These are phyloP conservation scores for Malacoraja senta DNA, from an alignment of 2,797 vertebrate species.

Conservation along the genomic window DNA sequence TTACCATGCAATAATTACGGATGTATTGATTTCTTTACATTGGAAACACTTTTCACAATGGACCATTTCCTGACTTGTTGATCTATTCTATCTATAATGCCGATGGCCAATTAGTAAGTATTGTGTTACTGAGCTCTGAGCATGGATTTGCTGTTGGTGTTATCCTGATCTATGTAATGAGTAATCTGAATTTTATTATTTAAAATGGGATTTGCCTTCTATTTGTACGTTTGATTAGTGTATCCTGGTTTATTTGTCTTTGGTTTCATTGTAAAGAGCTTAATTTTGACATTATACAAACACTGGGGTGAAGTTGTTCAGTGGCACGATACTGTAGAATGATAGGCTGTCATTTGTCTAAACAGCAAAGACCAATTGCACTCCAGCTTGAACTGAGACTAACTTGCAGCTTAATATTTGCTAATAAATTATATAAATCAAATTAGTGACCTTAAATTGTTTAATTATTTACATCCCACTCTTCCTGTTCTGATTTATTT, in stretches of 20 bases:
- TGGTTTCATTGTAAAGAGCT: background rate
- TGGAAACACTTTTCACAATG: background rate
- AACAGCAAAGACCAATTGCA: background rate
- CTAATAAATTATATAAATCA: conserved; percentile 28
- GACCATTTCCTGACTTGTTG: conserved; percentile 1
- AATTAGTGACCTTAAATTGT: background rate
- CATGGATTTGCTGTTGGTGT: background rate
- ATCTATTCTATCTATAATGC: conserved; percentile 1
- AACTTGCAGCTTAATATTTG: background rate
- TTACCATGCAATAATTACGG: conserved; percentile 14
- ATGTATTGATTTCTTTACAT: conserved; percentile 7
- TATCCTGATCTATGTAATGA: background rate
- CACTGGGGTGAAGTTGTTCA: background rate
- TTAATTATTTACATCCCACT: background rate
- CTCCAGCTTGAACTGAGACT: background rate
- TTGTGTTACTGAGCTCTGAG: conserved; percentile 19
- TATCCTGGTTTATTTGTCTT: background rate
- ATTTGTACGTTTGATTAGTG: background rate
- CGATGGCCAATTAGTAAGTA: background rate
- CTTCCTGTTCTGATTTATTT: background rate
- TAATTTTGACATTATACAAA: background rate
- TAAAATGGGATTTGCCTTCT: background rate
- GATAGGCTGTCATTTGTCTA: background rate
- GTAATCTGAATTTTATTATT: conserved; percentile 19
- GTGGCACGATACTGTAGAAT: background rate